These are phyloP conservation scores for Trichonephila inaurata DNA, from an alignment of 1,140 invertebrate species.

Conservation along the genomic window DNA sequence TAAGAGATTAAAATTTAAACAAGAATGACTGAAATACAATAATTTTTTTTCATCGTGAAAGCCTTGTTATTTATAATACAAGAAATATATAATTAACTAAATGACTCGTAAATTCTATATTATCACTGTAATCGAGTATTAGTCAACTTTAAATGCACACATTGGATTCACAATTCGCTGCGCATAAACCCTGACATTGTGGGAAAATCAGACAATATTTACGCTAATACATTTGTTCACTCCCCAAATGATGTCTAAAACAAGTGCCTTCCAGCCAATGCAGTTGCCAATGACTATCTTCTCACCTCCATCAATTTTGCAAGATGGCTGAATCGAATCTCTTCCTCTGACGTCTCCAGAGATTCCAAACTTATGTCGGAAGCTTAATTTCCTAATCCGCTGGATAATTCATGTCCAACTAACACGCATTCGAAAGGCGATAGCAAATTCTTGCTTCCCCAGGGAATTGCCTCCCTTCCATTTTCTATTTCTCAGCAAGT, in stretches of 20 bases:
- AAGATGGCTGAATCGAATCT: not conserved
- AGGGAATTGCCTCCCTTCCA: not conserved
- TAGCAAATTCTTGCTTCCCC: slow-evolving; percentile 7
- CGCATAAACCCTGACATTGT: too few relatives aligned
- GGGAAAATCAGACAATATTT: not conserved
- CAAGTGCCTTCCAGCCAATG: not conserved
- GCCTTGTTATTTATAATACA: too few relatives aligned
- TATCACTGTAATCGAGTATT: too few relatives aligned
- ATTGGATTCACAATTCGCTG: too few relatives aligned
- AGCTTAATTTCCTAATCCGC: slow-evolving; percentile 63
- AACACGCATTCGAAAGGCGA: slow-evolving; percentile 11
- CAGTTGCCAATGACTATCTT: not conserved
- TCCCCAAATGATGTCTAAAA: not conserved
- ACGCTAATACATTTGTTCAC: not conserved
- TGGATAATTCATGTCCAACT: slow-evolving; percentile 65
- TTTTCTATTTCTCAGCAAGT: slow-evolving; percentile 26
- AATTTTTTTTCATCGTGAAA: too few relatives aligned
- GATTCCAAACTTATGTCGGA: slow-evolving; percentile 47
- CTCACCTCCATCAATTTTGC: slow-evolving; percentile 34
- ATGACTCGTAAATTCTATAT: too few relatives aligned
- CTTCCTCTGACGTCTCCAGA: not conserved
- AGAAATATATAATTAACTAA: too few relatives aligned
- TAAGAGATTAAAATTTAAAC: too few relatives aligned
- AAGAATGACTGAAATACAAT: too few relatives aligned
- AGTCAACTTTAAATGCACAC: too few relatives aligned